Evolutionary conservation across 2,113 vertebrate species (phyloP).

Genomic region (Porphyrio hochstetteri): DNA sequence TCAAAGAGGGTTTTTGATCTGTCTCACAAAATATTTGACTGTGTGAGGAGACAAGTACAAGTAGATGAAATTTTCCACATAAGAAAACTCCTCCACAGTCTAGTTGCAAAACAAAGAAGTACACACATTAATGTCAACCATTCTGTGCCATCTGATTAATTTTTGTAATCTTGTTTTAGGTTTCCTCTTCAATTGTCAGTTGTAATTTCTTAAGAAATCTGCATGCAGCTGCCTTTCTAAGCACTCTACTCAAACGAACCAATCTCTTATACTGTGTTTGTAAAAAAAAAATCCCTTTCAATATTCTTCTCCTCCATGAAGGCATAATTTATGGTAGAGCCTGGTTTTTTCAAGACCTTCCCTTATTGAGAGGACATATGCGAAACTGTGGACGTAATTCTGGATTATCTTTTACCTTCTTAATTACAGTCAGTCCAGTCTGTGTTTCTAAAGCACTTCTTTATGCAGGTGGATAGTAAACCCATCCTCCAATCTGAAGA

Average conservation of each 20-base stretch:
- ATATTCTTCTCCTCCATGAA: not conserved
- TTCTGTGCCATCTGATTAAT: constrained; percentile 55
- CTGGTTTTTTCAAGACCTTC: constrained; percentile 34
- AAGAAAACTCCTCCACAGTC: constrained; percentile 67
- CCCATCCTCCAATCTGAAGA: constrained; percentile 56
- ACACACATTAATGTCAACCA: constrained; percentile 62
- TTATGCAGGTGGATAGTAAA: constrained; percentile 60
- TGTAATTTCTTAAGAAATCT: constrained; percentile 51
- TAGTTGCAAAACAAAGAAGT: constrained; percentile 66
- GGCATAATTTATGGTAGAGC: not conserved
- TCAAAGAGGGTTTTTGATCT: constrained; percentile 65
- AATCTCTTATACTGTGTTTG: not conserved
- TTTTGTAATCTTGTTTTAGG: constrained; percentile 60
- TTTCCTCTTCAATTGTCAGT: constrained; percentile 58
- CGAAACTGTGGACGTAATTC: constrained; percentile 77
- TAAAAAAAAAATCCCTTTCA: not conserved
- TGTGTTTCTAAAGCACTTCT: constrained; percentile 66
- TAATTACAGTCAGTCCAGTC: constrained; percentile 79
- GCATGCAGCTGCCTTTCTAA: constrained; percentile 50
- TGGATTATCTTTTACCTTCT: constrained; percentile 60
- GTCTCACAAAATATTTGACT: constrained; percentile 70
- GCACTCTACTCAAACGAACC: constrained; percentile 17
- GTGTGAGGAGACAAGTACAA: constrained; percentile 59
- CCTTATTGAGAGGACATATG: constrained; percentile 81
- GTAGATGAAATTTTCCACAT: constrained; percentile 51